Evolutionary conservation across 2,888 invertebrate species (phyloP), one percentile per base, ranked within the genome.

Genomic region (Nomada fabriciana): DNA sequence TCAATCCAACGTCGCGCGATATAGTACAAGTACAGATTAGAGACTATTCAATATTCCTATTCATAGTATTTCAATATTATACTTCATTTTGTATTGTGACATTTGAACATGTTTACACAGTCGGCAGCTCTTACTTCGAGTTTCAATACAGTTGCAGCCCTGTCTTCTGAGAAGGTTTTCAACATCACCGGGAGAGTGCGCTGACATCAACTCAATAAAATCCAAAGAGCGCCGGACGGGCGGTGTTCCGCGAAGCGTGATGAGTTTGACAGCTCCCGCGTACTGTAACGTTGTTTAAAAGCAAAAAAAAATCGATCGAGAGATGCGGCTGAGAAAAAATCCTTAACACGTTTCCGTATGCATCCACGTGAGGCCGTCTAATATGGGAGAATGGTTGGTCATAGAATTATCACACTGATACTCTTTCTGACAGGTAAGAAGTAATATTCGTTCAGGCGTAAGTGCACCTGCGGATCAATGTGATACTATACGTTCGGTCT

Each of bases 381-480:
- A 92, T 93, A 93, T 93, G 93, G 93, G 89, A 93, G 92, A 89
- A 93, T 93, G 93, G 90, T 91, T 83, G 90, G 85, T 85, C 90
- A 90, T 89, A 90, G 89, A 85, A 89, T 91, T 85, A 89, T 91
- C 86, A 89, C 90, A 87, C 91, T 93, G 91, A 91, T 93, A 87
- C 89, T 93, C 88, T 88, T 91, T 86, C 89, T 93, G 87, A 88
- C 93, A 92, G 93, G 93, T 93, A 89, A 90, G 88, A 65, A 76
- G 76, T 42, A 60, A 61, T 74, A 76, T 69, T 68, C 72, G 70
- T 59, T 70, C 65, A 67, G 59, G 23, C 70, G 68, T 83, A 64
- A 75, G 72, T 67, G 61, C 76, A 88, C 73, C 83, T 83, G 69
- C 79, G 86, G 86, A 90, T 87, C 86, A 84, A 87, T 84, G 82